Evolutionary conservation across 2,888 invertebrate species (phyloP).

Genomic region (Drosophila anceps): DNA sequence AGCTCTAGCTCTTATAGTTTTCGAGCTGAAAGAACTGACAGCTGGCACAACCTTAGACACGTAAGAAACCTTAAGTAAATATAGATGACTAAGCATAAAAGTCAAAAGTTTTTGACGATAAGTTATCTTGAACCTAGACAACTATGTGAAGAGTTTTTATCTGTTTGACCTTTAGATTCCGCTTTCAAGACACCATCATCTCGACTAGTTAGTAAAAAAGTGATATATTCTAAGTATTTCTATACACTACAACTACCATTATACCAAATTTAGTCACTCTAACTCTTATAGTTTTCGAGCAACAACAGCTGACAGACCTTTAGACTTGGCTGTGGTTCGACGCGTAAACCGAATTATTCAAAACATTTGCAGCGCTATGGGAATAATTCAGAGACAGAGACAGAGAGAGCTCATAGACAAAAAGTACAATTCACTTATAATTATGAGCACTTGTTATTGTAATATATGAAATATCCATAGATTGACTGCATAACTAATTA

Average conservation of each 20-base stretch:
- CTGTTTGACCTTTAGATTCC: too few species aligned
- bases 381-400: not conserved
- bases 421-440: constrained; percentile 15
- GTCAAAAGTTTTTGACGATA: too few species aligned
- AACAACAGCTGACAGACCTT: not conserved
- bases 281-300: not conserved
- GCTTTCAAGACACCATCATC: not conserved
- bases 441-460: constrained; percentile 26
- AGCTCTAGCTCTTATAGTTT: not conserved
- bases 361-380: not conserved
- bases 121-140: too few species aligned
- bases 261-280: not conserved
- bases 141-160: too few species aligned
- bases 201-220: not conserved
- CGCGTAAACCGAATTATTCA: constrained; percentile 5
- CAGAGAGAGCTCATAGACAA: not conserved
- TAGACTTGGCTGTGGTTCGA: not conserved
- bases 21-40: not conserved
- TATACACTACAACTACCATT: not conserved
- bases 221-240: not conserved
- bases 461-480: constrained; percentile 17
- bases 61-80: too few species aligned
- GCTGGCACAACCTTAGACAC: too few species aligned
- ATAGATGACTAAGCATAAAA: too few species aligned
- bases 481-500: constrained; percentile 43